Evolutionary conservation across 1,140 invertebrate genomes (phyloP), one percentile per base, ranked within the genome.

Genomic region (Tetranychus urticae): DNA sequence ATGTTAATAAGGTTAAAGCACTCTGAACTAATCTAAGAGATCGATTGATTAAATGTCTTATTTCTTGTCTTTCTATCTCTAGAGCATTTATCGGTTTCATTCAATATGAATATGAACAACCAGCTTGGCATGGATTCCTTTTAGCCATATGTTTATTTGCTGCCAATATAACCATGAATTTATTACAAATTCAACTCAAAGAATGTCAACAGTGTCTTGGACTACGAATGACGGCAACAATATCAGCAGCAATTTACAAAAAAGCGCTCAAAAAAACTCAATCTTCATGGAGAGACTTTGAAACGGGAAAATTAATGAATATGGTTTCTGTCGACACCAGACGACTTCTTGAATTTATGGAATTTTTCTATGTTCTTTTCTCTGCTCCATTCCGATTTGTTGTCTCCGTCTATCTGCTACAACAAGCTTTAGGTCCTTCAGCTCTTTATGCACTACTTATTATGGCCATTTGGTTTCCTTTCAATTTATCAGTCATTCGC

Each of bases 381-480:
- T 69, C 68, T 3, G 65, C 67, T 31, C 69, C 72, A 1, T 46
- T 75, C 4, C 69, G 73, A 61, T 71, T 75, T n/a, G 54, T 64
- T 23, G 34, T 75, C 3, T 67, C 70, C 12, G 45, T 76, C 7
- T 67, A 69, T n/a, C 71, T 77, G 60, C 68, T 79, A 6, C 77
- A 71, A 64, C 61, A 69, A 31, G 66, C 69, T 33, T 62, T 79
- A 8, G 81, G 91, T 1, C 80, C 83, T 0, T 85, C 89, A 1
- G 87, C 92, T 5, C 72, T 97, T 2, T 85, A 90, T 47, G 90
- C 89, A 50, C 73, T 97, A 35, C 83, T 82, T 56, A 84, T 96
- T 6, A 91, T 97, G 88, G 81, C 92, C 47, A 37, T 76, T 12
- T 52, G 77, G 46, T 67, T 77, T 14, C 76, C 76, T 6, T 39